Base-by-base conservation (phyloP, 2,888 invertebrate species). In the Xestia ashworthii region DNA sequence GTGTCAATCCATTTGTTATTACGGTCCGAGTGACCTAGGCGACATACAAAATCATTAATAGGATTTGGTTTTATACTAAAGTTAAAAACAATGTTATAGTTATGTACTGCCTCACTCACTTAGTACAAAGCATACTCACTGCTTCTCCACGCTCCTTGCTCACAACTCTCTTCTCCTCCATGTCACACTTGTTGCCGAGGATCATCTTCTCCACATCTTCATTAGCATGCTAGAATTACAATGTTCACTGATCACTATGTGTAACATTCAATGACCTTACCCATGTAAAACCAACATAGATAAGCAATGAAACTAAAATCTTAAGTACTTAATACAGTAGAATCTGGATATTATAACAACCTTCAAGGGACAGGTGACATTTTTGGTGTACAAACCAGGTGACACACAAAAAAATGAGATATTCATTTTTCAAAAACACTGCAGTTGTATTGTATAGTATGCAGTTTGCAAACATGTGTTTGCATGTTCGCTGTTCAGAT, bases 201-300 rank as follows among this genome's bases (percentile, higher is more conserved):
- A 99, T 99, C 99, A 99, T 99, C 96, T 99, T 99, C 94, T 99
- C 99, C 74, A 99, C 99, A 97, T 99, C 99, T 97, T 99, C 99
- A 97, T 99, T 99, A 44, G 99, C 99, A 95, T 99, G 99, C 99
- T 99, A 93, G 95, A 97, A 90, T 71, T 6, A 76, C 14, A 53
- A 76, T 25, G 69, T 72, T 60, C 25, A 67, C 14, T 25, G 68
- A 72, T 71, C 12, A 71, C 19, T n/a, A 46, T 76, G 68, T 41
- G 73, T 58, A n/a, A 67, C 5, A 50, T 25, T 9, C 22, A 16
- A 48, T 22, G 8, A 41, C 14, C 14, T 55, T 46, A 16, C 1
- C 50, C 6, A 19, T 55, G 6, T 46, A 53, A 67, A 60, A 46
- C 46, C n/a, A 22, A 65, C 19, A 50, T 22, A 53, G 41, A 55